A percentile compares a stretch with the other conserved stretches of the same genome.
These are phyloP conservation scores for Eospalax fontanierii DNA, from an alignment of 2,797 vertebrate genomes.

Conservation along the genomic window DNA sequence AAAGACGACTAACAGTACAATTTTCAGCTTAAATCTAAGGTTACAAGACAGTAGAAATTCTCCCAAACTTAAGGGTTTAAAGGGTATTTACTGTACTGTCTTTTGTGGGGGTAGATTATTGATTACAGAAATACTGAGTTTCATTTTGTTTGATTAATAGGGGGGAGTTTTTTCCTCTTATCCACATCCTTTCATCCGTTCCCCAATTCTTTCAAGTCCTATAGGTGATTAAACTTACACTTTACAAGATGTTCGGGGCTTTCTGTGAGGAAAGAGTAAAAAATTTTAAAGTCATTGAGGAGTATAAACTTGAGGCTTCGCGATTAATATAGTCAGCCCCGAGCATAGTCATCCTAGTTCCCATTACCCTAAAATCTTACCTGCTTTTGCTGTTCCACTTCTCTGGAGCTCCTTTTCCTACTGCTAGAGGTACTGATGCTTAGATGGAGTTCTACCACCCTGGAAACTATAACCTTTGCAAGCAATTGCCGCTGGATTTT, in stretches of 20 bases:
- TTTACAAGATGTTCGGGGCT: not conserved
- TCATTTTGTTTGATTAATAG: not conserved
- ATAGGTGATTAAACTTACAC: not conserved
- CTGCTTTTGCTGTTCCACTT: not conserved
- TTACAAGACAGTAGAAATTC: not conserved
- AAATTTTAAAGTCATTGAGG: constrained; percentile 12
- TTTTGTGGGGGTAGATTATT: not conserved
- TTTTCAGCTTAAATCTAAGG: not conserved
- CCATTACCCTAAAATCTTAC: not conserved
- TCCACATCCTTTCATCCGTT: not conserved
- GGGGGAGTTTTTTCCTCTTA: not conserved
- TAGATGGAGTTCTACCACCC: not conserved
- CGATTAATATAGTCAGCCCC: not conserved
- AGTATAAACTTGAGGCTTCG: not conserved
- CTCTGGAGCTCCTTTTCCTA: not conserved
- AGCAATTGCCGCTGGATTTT: not conserved
- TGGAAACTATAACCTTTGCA: not conserved
- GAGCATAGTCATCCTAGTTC: not conserved
- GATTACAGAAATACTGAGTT: not conserved
- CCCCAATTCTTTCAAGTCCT: not conserved
- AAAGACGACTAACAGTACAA: not conserved
- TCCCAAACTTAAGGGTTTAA: not conserved
- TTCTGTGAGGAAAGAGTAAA: not conserved
- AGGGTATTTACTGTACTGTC: not conserved
- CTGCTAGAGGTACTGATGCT: not conserved